Percentiles rank a stretch among this genome's conserved stretches.
These are phyloP conservation scores for Alectura lathami DNA, from an alignment of 2,113 vertebrate species.

Conservation along the genomic window DNA sequence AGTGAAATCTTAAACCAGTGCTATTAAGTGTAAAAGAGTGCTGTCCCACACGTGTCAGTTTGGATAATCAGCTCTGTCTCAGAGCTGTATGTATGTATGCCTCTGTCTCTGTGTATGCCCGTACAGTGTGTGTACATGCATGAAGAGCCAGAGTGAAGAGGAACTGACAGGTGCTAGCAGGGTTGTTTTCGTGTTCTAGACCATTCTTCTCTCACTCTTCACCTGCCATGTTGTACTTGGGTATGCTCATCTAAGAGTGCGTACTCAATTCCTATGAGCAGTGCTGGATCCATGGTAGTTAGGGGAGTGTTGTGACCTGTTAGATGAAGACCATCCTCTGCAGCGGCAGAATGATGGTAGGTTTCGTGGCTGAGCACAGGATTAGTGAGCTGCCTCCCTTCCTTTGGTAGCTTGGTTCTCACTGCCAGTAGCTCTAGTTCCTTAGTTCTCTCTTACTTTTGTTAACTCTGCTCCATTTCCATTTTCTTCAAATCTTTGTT, in stretches of 20 bases:
- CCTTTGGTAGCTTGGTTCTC: background rate
- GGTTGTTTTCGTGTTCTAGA: background rate
- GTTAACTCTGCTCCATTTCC: background rate
- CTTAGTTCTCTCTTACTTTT: background rate
- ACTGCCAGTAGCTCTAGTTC: background rate
- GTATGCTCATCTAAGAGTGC: background rate
- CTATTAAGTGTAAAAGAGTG: background rate
- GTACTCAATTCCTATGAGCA: background rate
- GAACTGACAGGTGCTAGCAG: background rate
- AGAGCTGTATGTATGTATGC: background rate
- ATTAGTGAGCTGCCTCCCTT: background rate
- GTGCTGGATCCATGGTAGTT: background rate
- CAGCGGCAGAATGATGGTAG: background rate
- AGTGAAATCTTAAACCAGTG: background rate
- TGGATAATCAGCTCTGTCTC: background rate
- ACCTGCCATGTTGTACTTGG: background rate
- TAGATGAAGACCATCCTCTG: background rate
- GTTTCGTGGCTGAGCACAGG: background rate
- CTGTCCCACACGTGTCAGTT: background rate
- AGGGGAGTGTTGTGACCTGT: background rate
- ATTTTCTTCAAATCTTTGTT: background rate
- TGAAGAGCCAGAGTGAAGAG: background rate
- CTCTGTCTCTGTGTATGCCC: no score
- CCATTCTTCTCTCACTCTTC: background rate
- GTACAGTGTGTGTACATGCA: background rate